A percentile compares a stretch with the other conserved stretches of the same genome.
Evolutionary conservation across 2,888 invertebrate species (phyloP).

Genomic region (Rhagium mordax): DNA sequence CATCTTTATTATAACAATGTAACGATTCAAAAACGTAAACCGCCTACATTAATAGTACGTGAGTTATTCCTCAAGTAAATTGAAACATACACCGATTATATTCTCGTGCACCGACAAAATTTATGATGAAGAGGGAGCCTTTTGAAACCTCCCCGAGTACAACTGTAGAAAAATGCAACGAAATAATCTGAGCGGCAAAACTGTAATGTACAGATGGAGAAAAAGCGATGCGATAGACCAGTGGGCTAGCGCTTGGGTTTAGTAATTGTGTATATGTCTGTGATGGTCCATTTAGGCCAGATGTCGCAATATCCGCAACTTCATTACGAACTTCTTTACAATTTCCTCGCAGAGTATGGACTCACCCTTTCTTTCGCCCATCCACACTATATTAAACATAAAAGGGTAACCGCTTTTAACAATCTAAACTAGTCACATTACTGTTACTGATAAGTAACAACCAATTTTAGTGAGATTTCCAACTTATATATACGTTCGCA

Average conservation of each 20-base stretch:
- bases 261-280: constrained; percentile 57
- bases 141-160: constrained; percentile 20
- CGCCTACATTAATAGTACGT: not conserved
- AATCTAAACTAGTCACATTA: not conserved
- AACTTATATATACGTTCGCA: not conserved
- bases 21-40: not conserved
- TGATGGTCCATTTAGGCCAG: constrained; percentile 56
- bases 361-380: constrained; percentile 41
- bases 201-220: constrained; percentile 42
- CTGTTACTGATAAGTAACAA: not conserved
- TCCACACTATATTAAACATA: constrained; percentile 32
- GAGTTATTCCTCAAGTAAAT: not conserved
- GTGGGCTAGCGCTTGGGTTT: constrained; percentile 41
- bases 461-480: not conserved
- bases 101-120: not conserved
- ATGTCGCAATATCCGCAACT: constrained; percentile 60
- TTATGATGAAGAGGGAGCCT: not conserved
- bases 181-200: constrained; percentile 45
- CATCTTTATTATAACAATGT: not conserved
- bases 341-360: constrained; percentile 52
- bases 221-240: constrained; percentile 45
- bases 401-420: constrained; percentile 17
- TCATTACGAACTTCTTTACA: constrained; percentile 57
- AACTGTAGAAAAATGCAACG: constrained; percentile 37
- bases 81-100: not conserved